phyloP scores from a whole-genome alignment of 1,140 invertebrate genomes.

The Drosophila saltans region DNA sequence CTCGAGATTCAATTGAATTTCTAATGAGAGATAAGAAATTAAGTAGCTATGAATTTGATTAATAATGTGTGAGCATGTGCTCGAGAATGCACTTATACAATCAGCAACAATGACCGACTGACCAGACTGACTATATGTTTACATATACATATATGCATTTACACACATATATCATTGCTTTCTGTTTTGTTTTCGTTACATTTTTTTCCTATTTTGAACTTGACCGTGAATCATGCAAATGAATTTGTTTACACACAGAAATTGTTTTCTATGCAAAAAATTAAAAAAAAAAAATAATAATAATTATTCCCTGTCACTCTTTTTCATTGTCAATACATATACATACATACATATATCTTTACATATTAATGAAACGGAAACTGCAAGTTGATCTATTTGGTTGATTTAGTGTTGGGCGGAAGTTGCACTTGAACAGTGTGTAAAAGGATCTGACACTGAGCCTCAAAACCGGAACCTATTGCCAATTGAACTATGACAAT shows the following conservation, averaged over 20 bases:
- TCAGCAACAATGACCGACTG: constrained; percentile 25
- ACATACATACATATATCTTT: neutral
- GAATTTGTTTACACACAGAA: constrained; percentile 33
- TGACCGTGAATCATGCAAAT: constrained; percentile 49
- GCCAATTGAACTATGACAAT: neutral
- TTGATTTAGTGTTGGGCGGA: neutral
- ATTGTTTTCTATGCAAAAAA: constrained; percentile 21
- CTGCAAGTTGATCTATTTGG: constrained; percentile 21
- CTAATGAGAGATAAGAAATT: constrained; percentile 41
- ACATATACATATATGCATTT: constrained; percentile 9
- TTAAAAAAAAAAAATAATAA: neutral
- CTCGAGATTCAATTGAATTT: constrained; percentile 18
- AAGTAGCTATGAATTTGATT: constrained; percentile 37
- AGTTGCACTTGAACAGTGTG: neutral
- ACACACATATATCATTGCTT: constrained; percentile 12
- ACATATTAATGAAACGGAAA: constrained; percentile 13
- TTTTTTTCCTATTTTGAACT: constrained; percentile 43
- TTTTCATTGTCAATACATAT: neutral
- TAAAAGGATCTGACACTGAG: constrained; percentile 20
- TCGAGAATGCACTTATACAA: constrained; percentile 28
- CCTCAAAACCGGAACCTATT: constrained; percentile 9
- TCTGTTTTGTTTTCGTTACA: constrained; percentile 28
- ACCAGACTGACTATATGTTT: constrained; percentile 11
- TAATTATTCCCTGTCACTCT: constrained; percentile 23
- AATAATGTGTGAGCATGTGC: constrained; percentile 25